Percentiles rank a stretch among this genome's conserved stretches.
Evolutionary conservation across 2,888 invertebrate genomes (phyloP).

Genomic region (Philonicus albiceps): DNA sequence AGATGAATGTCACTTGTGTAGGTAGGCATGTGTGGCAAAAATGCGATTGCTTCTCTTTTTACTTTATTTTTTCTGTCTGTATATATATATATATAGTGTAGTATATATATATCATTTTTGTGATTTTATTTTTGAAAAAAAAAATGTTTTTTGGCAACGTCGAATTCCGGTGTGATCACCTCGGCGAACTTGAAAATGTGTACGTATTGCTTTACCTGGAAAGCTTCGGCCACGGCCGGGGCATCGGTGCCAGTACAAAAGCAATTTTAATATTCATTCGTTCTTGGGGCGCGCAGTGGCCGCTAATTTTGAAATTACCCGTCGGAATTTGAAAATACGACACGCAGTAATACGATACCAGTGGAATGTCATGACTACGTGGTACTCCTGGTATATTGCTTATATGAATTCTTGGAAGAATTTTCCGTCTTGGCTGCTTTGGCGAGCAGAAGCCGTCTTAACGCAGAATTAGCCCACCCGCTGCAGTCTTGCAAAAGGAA

Average conservation of each 20-base stretch:
- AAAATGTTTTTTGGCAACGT: slow-evolving; percentile 2
- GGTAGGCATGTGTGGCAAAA: slow-evolving; percentile 29
- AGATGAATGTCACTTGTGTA: slow-evolving; percentile 34
- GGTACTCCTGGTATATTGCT: slow-evolving; percentile 7
- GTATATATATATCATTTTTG: not conserved
- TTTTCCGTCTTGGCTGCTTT: not conserved
- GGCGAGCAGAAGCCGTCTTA: not conserved
- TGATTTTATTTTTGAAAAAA: slow-evolving; percentile 1
- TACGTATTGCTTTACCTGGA: not conserved
- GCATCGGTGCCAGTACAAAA: not conserved
- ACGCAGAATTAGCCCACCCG: not conserved
- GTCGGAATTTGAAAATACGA: slow-evolving; percentile 26
- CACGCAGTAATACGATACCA: slow-evolving; percentile 26
- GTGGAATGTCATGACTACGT: slow-evolving; percentile 27
- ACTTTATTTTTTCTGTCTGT: not conserved
- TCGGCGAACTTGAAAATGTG: slow-evolving; percentile 13
- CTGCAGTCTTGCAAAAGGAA: not conserved
- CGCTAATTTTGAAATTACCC: not conserved
- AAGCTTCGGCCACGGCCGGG: not conserved
- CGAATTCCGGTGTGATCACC: slow-evolving; percentile 33
- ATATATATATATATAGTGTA: not conserved
- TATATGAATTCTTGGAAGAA: slow-evolving; percentile 13
- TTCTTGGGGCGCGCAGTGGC: not conserved
- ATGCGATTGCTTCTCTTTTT: slow-evolving; percentile 16
- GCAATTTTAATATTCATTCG: not conserved